Percentiles rank a stretch among this genome's conserved stretches.
phyloP scores from a whole-genome alignment of 1,140 invertebrate genomes.

The Cydia pomonella region DNA sequence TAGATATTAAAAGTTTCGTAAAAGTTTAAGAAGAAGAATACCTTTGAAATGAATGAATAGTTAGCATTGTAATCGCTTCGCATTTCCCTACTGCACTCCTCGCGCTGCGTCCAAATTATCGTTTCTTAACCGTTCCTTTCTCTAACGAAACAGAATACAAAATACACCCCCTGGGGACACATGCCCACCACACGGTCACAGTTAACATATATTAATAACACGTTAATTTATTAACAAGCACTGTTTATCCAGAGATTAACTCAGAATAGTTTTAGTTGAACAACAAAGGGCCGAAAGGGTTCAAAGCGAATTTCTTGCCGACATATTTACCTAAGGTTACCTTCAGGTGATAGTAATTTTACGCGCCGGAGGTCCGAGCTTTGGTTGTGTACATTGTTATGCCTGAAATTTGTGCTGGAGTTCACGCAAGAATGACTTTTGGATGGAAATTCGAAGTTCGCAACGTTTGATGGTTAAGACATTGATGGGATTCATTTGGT shows the following conservation, averaged over 20 bases:
- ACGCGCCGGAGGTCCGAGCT: constrained; percentile 71
- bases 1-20: too few species aligned
- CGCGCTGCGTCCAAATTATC: constrained; percentile 47
- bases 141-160: constrained; percentile 64
- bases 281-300: constrained; percentile 78
- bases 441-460: constrained; percentile 30
- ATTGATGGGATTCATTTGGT: constrained; percentile 29
- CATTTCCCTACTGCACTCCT: neutral
- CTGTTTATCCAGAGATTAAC: constrained; percentile 79
- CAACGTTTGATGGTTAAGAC: constrained; percentile 29
- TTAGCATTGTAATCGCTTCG: neutral
- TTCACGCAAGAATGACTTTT: constrained; percentile 33
- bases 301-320: constrained; percentile 80
- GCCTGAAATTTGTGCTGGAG: constrained; percentile 33
- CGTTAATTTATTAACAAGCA: constrained; percentile 79
- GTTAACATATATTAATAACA: constrained; percentile 79
- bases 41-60: too few species aligned
- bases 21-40: too few species aligned
- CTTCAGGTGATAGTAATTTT: constrained; percentile 76
- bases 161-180: constrained; percentile 66
- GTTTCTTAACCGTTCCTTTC: constrained; percentile 70
- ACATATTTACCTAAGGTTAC: constrained; percentile 78
- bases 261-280: constrained; percentile 79
- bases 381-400: constrained; percentile 67
- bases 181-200: constrained; percentile 71